A percentile compares a stretch with the other conserved stretches of the same genome.
phyloP scores from a whole-genome alignment of 2,797 vertebrate genomes.

The Macropodus opercularis region DNA sequence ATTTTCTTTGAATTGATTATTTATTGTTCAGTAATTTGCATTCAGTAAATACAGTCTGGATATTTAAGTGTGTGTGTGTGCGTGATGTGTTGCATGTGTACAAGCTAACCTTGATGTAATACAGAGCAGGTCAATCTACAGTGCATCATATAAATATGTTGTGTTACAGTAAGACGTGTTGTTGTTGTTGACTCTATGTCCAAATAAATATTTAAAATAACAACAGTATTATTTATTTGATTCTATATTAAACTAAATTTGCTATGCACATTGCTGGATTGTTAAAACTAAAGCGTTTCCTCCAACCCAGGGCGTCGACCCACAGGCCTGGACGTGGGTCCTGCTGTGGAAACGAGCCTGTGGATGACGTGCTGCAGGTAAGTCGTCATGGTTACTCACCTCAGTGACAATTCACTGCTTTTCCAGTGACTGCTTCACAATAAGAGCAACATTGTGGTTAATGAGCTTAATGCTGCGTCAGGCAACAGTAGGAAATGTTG shows the following conservation, averaged over 20 bases:
- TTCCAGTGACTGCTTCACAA: too few relatives aligned
- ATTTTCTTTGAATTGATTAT: slow-evolving; percentile 14
- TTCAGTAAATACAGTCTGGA: slow-evolving; percentile 10
- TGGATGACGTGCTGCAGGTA: too few relatives aligned
- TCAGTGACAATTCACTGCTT: neutral
- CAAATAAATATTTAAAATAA: slow-evolving; percentile 34
- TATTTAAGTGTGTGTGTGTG: slow-evolving; percentile 31
- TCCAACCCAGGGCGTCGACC: too few relatives aligned
- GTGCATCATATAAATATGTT: slow-evolving; percentile 32
- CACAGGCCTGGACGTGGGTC: too few relatives aligned
- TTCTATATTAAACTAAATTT: too few relatives aligned
- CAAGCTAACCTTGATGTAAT: slow-evolving; percentile 40
- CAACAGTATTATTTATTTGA: rapidly evolving
- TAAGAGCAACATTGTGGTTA: too few relatives aligned
- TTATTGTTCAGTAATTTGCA: slow-evolving; percentile 38
- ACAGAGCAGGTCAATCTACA: slow-evolving; percentile 31
- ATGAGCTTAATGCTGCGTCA: neutral
- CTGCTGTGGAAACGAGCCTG: too few relatives aligned
- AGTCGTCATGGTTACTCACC: too few relatives aligned
- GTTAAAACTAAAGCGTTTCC: too few relatives aligned
- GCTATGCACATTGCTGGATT: too few relatives aligned
- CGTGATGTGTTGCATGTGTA: slow-evolving; percentile 54
- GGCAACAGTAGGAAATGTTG: too few relatives aligned
- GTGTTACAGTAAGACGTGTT: slow-evolving; percentile 31
- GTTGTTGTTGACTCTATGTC: slow-evolving; percentile 50